Evolutionary conservation across 2,888 invertebrate genomes (phyloP).

Genomic region (Hydraecia micacea): DNA sequence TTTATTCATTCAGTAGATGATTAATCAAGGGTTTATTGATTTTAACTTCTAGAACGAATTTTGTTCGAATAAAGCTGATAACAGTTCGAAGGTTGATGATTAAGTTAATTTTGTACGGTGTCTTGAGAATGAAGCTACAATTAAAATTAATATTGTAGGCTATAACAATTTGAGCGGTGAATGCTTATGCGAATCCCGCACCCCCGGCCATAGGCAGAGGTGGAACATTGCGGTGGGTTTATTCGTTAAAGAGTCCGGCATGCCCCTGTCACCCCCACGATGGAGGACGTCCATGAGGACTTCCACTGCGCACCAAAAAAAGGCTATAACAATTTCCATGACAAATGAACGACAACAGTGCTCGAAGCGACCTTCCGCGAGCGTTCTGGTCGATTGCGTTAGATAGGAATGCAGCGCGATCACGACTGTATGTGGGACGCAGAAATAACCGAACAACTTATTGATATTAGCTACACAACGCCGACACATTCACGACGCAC

Average conservation of each 20-base stretch:
- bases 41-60: slow-evolving; percentile 27
- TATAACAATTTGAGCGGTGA: slow-evolving; percentile 38
- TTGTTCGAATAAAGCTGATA: slow-evolving; percentile 2
- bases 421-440: slow-evolving; percentile 81
- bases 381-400: slow-evolving; percentile 80
- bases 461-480: slow-evolving; percentile 67
- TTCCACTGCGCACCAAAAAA: too few relatives aligned
- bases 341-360: slow-evolving; percentile 60
- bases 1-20: slow-evolving; percentile 45
- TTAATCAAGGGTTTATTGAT: slow-evolving; percentile 39
- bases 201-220: too few relatives aligned
- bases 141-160: slow-evolving; percentile 25
- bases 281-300: too few relatives aligned
- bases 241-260: too few relatives aligned
- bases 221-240: too few relatives aligned
- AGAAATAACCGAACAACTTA: slow-evolving; percentile 72
- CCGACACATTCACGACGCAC: slow-evolving; percentile 63
- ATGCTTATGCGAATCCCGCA: too few relatives aligned
- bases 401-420: slow-evolving; percentile 81
- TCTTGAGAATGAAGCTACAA: slow-evolving; percentile 14
- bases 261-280: too few relatives aligned
- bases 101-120: slow-evolving; percentile 1
- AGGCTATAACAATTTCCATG: slow-evolving; percentile 55
- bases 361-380: slow-evolving; percentile 76
- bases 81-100: slow-evolving; percentile 17